phyloP scores from a whole-genome alignment of 2,113 vertebrate species.

The Chamaetylas fuelleborni region DNA sequence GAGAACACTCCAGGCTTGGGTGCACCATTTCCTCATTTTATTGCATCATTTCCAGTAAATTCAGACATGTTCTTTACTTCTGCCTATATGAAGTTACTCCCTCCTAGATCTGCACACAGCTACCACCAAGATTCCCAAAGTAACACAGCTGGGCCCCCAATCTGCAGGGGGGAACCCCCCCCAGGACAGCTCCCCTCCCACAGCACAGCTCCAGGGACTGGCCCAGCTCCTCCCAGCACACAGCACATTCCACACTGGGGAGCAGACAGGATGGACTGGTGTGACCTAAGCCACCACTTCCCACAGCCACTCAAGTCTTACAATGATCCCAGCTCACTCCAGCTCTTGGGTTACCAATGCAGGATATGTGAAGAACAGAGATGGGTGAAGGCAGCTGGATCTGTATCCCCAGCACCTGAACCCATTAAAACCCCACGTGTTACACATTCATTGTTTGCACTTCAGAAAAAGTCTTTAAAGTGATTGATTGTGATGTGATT shows the following conservation, averaged over 20 bases:
- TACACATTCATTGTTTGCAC: conserved; percentile 63
- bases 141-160: background rate
- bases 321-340: background rate
- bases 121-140: background rate
- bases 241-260: background rate
- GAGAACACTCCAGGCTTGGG: conserved; percentile 47
- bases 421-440: conserved; percentile 25
- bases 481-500: conserved; percentile 70
- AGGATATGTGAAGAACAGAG: conserved; percentile 51
- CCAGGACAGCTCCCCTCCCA: background rate
- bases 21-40: conserved; percentile 66
- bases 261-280: background rate
- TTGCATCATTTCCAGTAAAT: conserved; percentile 67
- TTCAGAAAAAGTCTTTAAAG: conserved; percentile 29
- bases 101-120: background rate
- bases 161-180: background rate
- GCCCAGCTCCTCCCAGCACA: background rate
- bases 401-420: conserved; percentile 51
- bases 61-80: conserved; percentile 43
- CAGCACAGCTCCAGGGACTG: background rate
- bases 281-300: background rate
- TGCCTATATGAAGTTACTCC: conserved; percentile 7
- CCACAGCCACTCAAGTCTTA: background rate
- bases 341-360: background rate
- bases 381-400: conserved; percentile 52